phyloP scores from a whole-genome alignment of 2,797 vertebrate species.

The Parauchenoglanis ngamensis region DNA sequence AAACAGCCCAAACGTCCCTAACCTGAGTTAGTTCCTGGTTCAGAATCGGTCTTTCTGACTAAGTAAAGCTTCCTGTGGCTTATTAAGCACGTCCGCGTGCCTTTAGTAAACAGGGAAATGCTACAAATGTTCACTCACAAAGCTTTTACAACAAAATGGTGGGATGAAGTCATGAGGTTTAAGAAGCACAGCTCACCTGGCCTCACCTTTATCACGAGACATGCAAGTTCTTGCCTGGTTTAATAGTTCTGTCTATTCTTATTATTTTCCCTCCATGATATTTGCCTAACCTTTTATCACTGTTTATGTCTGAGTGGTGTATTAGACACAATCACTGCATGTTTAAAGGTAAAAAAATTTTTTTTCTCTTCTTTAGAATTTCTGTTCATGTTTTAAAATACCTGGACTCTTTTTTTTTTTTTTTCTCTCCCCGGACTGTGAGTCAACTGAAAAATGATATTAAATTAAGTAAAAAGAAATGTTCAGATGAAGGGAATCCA shows the following conservation, averaged over 20 bases:
- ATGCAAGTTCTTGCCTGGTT: conserved; percentile 16
- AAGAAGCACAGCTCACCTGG: not conserved
- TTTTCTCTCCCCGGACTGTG: not conserved
- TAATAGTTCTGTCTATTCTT: conserved; percentile 12
- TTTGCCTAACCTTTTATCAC: conserved; percentile 4
- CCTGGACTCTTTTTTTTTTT: not conserved
- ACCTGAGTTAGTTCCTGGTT: not conserved
- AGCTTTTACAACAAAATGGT: not conserved
- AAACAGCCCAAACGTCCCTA: not conserved
- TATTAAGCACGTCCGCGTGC: not conserved
- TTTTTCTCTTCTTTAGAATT: not conserved
- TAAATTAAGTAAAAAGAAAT: not conserved
- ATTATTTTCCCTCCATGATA: not conserved
- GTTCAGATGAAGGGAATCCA: too few relatives aligned
- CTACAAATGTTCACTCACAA: not conserved
- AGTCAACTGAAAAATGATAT: not conserved
- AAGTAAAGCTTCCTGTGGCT: not conserved
- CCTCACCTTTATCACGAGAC: conserved; percentile 9
- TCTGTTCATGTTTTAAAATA: not conserved
- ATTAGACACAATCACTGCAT: not conserved
- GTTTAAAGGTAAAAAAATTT: not conserved
- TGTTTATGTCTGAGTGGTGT: conserved; percentile 14
- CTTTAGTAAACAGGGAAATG: not conserved
- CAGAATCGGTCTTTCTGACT: not conserved
- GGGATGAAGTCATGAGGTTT: conserved; percentile 1